A percentile compares a stretch with the other conserved stretches of the same genome.
phyloP scores from a whole-genome alignment of 2,113 vertebrate genomes.

The Chloebia gouldiae region DNA sequence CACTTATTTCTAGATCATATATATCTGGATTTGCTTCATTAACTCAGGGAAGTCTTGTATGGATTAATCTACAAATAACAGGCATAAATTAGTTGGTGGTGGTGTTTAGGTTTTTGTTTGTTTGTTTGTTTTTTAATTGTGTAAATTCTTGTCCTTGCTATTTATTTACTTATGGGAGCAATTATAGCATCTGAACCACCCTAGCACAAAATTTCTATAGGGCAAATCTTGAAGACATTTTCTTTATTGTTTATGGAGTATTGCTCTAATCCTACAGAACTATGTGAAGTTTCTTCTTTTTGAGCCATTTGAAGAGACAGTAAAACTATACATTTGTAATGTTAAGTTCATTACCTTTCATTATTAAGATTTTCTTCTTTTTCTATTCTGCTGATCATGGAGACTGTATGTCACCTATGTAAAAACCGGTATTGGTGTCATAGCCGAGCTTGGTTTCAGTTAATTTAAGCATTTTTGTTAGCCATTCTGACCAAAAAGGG shows the following conservation, averaged over 20 bases:
- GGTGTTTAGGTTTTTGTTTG: no score
- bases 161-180: not conserved
- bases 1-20: not conserved
- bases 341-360: not conserved
- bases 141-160: not conserved
- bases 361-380: not conserved
- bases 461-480: not conserved
- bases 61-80: not conserved
- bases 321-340: not conserved
- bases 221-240: not conserved
- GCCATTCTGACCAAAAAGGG: not conserved
- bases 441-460: not conserved
- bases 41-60: not conserved
- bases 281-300: not conserved
- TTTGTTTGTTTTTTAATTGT: not conserved
- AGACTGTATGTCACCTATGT: not conserved
- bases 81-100: rapidly evolving
- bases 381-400: not conserved
- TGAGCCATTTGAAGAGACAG: not conserved
- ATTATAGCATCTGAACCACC: not conserved
- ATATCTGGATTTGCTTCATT: not conserved
- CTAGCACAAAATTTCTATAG: not conserved
- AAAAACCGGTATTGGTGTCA: not conserved
- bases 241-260: not conserved
- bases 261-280: not conserved